A percentile compares a stretch with the other conserved stretches of the same genome.
These are phyloP conservation scores for Kryptolebias ocellatus DNA, from an alignment of 2,797 vertebrate genomes.

Conservation along the genomic window DNA sequence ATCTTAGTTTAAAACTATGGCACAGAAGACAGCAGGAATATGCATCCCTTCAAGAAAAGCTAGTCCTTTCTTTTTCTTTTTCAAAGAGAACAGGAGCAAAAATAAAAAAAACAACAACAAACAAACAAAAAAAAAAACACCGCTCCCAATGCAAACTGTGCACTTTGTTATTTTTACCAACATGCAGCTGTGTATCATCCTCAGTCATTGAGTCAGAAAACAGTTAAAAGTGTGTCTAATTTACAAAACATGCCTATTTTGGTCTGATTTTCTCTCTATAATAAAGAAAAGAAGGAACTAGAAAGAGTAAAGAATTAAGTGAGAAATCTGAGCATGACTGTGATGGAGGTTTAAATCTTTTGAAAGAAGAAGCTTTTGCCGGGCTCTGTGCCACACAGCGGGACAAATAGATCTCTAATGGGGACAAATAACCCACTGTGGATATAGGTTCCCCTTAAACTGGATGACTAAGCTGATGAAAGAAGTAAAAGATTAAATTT, in stretches of 20 bases:
- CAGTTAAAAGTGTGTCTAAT: too few species aligned
- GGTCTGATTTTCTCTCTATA: too few species aligned
- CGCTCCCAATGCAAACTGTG: not conserved
- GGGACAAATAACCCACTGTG: constrained; percentile 61
- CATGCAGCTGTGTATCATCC: too few species aligned
- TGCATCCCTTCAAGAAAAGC: too few species aligned
- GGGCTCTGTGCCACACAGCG: constrained; percentile 47
- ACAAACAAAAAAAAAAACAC: not conserved
- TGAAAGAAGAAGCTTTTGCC: constrained; percentile 31
- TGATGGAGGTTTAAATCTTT: constrained; percentile 35
- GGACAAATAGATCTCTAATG: constrained; percentile 67
- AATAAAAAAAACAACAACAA: not conserved
- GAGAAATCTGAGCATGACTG: constrained; percentile 18
- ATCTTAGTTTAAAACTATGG: too few species aligned
- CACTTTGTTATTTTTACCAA: too few species aligned
- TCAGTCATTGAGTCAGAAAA: too few species aligned
- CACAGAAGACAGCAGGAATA: too few species aligned
- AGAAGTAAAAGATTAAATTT: constrained; percentile 35
- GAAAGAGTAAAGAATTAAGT: too few species aligned
- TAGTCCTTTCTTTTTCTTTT: not conserved
- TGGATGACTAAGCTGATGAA: constrained; percentile 39
- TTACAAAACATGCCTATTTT: too few species aligned
- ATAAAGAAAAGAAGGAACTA: too few species aligned
- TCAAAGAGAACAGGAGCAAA: too few species aligned
- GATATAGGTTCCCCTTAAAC: constrained; percentile 45